These are phyloP conservation scores for Hirudinaria manillensis DNA, from an alignment of 2,888 invertebrate species.

Conservation along the genomic window DNA sequence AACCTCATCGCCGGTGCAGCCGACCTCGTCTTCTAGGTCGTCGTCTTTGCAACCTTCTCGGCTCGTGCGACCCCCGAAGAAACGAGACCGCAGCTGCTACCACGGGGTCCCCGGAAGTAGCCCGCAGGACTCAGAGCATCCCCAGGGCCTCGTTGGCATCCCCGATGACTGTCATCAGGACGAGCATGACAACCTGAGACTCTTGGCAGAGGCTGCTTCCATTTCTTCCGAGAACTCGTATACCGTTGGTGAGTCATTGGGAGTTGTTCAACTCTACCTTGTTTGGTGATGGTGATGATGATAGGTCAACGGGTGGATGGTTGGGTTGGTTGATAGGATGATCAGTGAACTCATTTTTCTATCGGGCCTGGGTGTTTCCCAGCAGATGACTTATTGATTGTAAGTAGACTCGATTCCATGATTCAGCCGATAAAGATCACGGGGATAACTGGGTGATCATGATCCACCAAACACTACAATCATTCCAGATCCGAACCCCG, in stretches of 20 bases:
- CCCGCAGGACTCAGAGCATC: neutral
- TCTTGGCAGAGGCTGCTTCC: slow-evolving; percentile 7
- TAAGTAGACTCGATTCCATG: too few species aligned
- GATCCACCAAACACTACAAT: too few species aligned
- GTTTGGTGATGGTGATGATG: too few species aligned
- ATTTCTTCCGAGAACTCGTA: slow-evolving; percentile 8
- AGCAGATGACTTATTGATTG: too few species aligned
- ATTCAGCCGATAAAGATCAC: too few species aligned
- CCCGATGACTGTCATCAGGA: neutral
- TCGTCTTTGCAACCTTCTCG: neutral
- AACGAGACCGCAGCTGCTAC: neutral
- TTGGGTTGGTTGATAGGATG: too few species aligned
- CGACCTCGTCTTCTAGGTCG: neutral
- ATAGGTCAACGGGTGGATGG: too few species aligned
- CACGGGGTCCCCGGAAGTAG: neutral
- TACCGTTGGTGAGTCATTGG: neutral
- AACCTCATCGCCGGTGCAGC: neutral
- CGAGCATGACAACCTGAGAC: slow-evolving; percentile 13
- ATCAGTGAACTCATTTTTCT: too few species aligned
- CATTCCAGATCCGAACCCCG: too few species aligned
- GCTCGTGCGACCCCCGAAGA: neutral
- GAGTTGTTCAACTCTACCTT: too few species aligned
- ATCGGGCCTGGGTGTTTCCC: too few species aligned
- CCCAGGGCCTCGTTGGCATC: neutral
- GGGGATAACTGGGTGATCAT: too few species aligned